phyloP scores from a whole-genome alignment of 1,140 invertebrate species.

The Ganaspis sp. region DNA sequence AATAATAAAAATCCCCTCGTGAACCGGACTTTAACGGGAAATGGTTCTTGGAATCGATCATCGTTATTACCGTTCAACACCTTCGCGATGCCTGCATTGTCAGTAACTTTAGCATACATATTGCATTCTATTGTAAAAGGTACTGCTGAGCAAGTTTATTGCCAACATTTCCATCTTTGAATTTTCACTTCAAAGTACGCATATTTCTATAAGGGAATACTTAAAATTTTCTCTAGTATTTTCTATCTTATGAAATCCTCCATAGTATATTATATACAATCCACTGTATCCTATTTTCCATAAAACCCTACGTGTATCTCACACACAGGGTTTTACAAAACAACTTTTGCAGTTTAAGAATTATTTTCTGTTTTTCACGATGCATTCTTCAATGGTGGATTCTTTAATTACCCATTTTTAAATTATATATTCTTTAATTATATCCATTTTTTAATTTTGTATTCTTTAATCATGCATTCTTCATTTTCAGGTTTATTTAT shows the following conservation, averaged over 20 bases:
- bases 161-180: slow-evolving; percentile 31
- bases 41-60: slow-evolving; percentile 63
- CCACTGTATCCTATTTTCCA: too few species aligned
- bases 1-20: slow-evolving; percentile 40
- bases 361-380: too few species aligned
- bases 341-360: too few species aligned
- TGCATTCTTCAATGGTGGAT: too few species aligned
- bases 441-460: too few species aligned
- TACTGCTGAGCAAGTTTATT: slow-evolving; percentile 42
- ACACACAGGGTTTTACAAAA: too few species aligned
- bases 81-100: slow-evolving; percentile 50
- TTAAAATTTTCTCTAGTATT: not conserved
- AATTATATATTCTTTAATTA: too few species aligned
- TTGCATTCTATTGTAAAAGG: slow-evolving; percentile 36
- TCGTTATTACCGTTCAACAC: slow-evolving; percentile 66
- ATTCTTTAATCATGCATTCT: too few species aligned
- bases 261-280: not conserved
- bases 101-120: slow-evolving; percentile 40
- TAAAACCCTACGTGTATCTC: too few species aligned
- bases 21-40: slow-evolving; percentile 64
- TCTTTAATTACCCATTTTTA: too few species aligned
- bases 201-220: slow-evolving; percentile 2
- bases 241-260: not conserved
- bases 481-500: too few species aligned
- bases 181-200: not conserved